Percentiles rank a stretch among this genome's conserved stretches.
Evolutionary conservation across 2,113 vertebrate species (phyloP).

Genomic region (Bettongia penicillata): DNA sequence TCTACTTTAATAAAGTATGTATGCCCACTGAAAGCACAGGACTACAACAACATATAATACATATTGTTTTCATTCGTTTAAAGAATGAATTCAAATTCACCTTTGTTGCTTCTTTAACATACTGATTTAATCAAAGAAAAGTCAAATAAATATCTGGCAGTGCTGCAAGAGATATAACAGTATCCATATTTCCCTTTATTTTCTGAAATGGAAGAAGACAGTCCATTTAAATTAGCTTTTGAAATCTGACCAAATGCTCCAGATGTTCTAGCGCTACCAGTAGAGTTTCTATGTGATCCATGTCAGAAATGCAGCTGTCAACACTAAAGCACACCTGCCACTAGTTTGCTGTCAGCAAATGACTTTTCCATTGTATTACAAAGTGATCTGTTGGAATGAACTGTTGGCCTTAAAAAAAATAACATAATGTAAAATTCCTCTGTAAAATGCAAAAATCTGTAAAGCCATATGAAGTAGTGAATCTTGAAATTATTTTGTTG

Average conservation of each 20-base stretch:
- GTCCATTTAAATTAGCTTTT: constrained; percentile 74
- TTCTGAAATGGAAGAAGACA: constrained; percentile 59
- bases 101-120: background rate
- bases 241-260: constrained; percentile 82
- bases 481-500: background rate
- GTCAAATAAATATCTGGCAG: background rate
- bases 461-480: constrained; percentile 5
- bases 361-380: constrained; percentile 77
- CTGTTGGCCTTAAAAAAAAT: constrained; percentile 61
- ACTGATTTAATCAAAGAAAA: constrained; percentile 39
- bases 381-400: constrained; percentile 69
- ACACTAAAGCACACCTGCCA: constrained; percentile 81
- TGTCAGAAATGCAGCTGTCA: constrained; percentile 85
- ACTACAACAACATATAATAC: background rate
- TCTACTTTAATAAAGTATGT: background rate
- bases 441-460: constrained; percentile 21
- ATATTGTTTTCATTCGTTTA: background rate
- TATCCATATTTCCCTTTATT: constrained; percentile 58
- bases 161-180: background rate
- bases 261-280: constrained; percentile 81
- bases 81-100: background rate
- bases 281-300: constrained; percentile 80
- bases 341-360: constrained; percentile 78
- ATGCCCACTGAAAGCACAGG: background rate
- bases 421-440: constrained; percentile 46